A percentile compares a stretch with the other conserved stretches of the same genome.
Evolutionary conservation across 1,140 invertebrate genomes (phyloP).

Genomic region (Trichonephila clavipes): DNA sequence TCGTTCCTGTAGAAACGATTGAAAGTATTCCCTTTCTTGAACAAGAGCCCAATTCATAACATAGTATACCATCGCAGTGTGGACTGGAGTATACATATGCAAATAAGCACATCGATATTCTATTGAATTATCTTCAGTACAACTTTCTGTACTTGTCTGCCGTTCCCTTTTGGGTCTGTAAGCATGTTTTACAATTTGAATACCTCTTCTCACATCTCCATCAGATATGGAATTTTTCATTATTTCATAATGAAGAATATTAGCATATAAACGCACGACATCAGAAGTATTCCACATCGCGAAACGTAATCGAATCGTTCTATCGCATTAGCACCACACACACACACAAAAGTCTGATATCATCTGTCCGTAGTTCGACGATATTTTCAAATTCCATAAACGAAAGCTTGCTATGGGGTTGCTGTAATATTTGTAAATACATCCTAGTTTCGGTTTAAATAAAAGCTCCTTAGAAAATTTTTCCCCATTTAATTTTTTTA

Average conservation of each 20-base stretch:
- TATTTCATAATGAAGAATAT: not conserved
- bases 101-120: constrained; percentile 55
- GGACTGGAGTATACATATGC: constrained; percentile 25
- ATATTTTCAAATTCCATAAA: no score
- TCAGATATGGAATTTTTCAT: not conserved
- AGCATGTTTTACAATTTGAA: not conserved
- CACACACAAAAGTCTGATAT: no score
- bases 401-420: no score
- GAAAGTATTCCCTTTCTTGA: not conserved
- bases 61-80: not conserved
- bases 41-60: not conserved
- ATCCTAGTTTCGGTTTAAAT: no score
- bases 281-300: not conserved
- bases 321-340: no score
- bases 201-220: not conserved
- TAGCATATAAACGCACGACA: not conserved
- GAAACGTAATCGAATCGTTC: not conserved
- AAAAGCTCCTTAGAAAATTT: no score
- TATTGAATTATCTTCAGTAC: not conserved
- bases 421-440: no score
- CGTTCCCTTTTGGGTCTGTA: not conserved
- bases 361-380: no score
- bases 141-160: not conserved
- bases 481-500: no score
- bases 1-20: not conserved